A percentile compares a stretch with the other conserved stretches of the same genome.
These are phyloP conservation scores for Vespertilio murinus DNA, from an alignment of 2,797 vertebrate species.

Conservation along the genomic window DNA sequence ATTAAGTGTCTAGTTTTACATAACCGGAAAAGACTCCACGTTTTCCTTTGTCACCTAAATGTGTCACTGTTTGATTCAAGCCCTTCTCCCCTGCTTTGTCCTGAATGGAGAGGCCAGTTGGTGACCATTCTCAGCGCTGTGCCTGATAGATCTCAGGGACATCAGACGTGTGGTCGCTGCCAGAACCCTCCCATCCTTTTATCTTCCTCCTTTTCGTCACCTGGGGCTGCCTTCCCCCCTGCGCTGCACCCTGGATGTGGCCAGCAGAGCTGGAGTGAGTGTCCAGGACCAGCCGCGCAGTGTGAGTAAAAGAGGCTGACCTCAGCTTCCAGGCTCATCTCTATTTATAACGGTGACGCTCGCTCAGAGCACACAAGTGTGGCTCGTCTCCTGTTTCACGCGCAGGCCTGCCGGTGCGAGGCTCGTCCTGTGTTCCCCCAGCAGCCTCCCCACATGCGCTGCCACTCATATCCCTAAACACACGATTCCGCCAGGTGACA, in stretches of 20 bases:
- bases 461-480: background rate
- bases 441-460: background rate
- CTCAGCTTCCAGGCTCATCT: slow-evolving; percentile 59
- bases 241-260: slow-evolving; percentile 1
- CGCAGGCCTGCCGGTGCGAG: background rate
- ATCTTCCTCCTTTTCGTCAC: slow-evolving; percentile 40
- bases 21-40: slow-evolving; percentile 8
- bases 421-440: background rate
- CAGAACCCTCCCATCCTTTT: background rate
- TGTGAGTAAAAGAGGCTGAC: slow-evolving; percentile 41
- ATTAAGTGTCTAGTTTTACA: background rate
- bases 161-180: background rate
- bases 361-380: background rate
- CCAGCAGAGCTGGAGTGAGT: background rate
- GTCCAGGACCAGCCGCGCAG: background rate
- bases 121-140: background rate
- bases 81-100: slow-evolving; percentile 41
- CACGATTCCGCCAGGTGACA: background rate
- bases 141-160: slow-evolving; percentile 33
- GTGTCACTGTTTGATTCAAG: background rate
- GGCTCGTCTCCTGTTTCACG: background rate
- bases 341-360: slow-evolving; percentile 50
- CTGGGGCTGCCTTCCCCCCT: background rate
- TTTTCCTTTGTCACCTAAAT: background rate
- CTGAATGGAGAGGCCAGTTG: slow-evolving; percentile 53